Percentiles rank a stretch among this genome's conserved stretches.
These are phyloP conservation scores for Synanthedon andrenaeformis DNA, from an alignment of 2,888 invertebrate species.

Conservation along the genomic window DNA sequence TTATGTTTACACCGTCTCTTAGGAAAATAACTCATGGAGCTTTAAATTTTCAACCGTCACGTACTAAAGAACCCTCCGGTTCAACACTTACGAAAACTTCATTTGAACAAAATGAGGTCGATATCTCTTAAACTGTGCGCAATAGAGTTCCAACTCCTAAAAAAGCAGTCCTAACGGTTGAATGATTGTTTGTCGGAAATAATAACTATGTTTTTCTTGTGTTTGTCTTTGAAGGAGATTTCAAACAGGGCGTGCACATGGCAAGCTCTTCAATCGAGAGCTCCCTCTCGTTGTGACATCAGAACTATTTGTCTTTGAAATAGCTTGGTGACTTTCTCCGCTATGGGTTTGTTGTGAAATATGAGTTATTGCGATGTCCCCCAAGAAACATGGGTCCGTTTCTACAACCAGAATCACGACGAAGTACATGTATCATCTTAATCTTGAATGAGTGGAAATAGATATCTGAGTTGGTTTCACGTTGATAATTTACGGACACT, in stretches of 20 bases:
- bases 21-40: slow-evolving; percentile 21
- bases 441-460: neutral
- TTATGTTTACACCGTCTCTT: slow-evolving; percentile 16
- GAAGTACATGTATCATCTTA: slow-evolving; percentile 26
- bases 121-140: neutral
- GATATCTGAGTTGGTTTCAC: neutral
- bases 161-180: neutral
- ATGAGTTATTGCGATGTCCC: slow-evolving; percentile 46
- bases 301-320: slow-evolving; percentile 62
- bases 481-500: neutral
- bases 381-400: slow-evolving; percentile 29
- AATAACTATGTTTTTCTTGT: slow-evolving; percentile 58
- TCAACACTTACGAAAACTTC: neutral
- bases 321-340: slow-evolving; percentile 50
- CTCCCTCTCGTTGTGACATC: slow-evolving; percentile 42
- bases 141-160: neutral
- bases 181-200: slow-evolving; percentile 16
- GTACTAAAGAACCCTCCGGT: slow-evolving; percentile 21
- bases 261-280: slow-evolving; percentile 46
- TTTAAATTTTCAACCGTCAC: slow-evolving; percentile 32
- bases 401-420: slow-evolving; percentile 24
- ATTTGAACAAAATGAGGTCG: neutral
- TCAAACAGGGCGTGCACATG: slow-evolving; percentile 53
- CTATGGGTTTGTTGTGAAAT: slow-evolving; percentile 16
- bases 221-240: slow-evolving; percentile 60